phyloP scores from a whole-genome alignment of 1,140 invertebrate genomes.

The Pseudomyrmex pallidus region DNA sequence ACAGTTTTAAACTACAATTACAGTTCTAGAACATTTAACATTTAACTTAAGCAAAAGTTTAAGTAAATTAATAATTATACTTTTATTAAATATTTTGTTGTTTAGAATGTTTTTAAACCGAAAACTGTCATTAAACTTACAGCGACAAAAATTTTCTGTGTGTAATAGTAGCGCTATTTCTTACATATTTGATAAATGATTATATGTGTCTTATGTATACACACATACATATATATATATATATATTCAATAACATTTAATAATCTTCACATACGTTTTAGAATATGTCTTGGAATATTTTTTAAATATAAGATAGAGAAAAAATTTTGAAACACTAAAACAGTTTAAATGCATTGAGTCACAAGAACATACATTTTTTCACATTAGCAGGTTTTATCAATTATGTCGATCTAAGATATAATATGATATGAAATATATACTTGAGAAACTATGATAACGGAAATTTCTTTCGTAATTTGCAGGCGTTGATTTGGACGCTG shows the following conservation, averaged over 20 bases:
- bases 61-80: too few relatives aligned
- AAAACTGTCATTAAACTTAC: neutral
- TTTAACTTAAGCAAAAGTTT: too few relatives aligned
- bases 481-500: slow-evolving; percentile 89
- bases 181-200: neutral
- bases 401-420: neutral
- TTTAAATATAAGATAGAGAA: neutral
- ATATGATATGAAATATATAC: neutral
- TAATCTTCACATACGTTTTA: neutral
- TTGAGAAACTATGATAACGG: slow-evolving; percentile 11
- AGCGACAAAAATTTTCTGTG: neutral
- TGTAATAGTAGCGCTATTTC: slow-evolving; percentile 1
- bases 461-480: slow-evolving; percentile 69
- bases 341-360: neutral
- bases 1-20: too few relatives aligned
- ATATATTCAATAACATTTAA: neutral
- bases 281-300: neutral
- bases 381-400: neutral
- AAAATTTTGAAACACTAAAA: neutral
- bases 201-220: neutral
- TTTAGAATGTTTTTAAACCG: neutral
- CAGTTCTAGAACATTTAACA: too few relatives aligned
- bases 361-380: neutral
- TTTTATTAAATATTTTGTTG: too few relatives aligned
- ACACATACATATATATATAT: too few relatives aligned